These are phyloP conservation scores for Rhinoderma darwinii DNA, from an alignment of 2,113 vertebrate genomes.

Conservation along the genomic window DNA sequence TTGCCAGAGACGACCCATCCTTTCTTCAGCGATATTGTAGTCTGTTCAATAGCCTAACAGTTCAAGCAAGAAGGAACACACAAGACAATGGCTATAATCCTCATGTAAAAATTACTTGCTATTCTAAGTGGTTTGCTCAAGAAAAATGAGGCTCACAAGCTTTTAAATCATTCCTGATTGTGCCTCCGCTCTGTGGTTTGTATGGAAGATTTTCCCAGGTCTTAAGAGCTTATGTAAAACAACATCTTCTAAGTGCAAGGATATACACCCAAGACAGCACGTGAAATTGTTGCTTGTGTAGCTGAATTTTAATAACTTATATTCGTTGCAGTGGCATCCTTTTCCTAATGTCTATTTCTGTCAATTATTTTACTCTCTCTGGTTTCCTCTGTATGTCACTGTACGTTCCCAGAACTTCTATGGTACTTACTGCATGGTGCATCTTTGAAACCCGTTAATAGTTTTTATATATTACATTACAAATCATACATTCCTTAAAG, in stretches of 20 bases:
- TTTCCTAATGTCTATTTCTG: not conserved
- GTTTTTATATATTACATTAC: too few species aligned
- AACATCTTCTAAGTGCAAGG: slow-evolving; percentile 29
- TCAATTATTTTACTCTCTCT: not conserved
- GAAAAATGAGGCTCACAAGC: slow-evolving; percentile 29
- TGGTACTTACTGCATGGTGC: too few species aligned
- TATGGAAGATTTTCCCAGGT: slow-evolving; percentile 31
- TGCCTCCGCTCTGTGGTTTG: not conserved
- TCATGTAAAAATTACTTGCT: slow-evolving; percentile 19
- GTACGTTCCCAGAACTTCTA: not conserved
- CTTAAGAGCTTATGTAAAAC: slow-evolving; percentile 56
- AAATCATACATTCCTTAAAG: too few species aligned
- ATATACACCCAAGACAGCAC: slow-evolving; percentile 12
- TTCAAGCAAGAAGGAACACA: not conserved
- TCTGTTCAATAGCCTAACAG: not conserved
- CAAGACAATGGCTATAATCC: not conserved
- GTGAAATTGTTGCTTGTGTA: slow-evolving; percentile 20
- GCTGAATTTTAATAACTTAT: slow-evolving; percentile 33
- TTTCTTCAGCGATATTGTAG: not conserved
- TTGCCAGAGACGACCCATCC: not conserved
- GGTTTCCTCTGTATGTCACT: not conserved
- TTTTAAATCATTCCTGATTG: slow-evolving; percentile 41
- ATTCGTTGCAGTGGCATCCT: not conserved
- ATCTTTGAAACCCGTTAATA: too few species aligned
- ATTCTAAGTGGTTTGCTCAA: slow-evolving; percentile 13